A percentile compares a stretch with the other conserved stretches of the same genome.
Conservation (phyloP, 2,888 invertebrate genomes). For the Pseudococcus longispinus region DNA sequence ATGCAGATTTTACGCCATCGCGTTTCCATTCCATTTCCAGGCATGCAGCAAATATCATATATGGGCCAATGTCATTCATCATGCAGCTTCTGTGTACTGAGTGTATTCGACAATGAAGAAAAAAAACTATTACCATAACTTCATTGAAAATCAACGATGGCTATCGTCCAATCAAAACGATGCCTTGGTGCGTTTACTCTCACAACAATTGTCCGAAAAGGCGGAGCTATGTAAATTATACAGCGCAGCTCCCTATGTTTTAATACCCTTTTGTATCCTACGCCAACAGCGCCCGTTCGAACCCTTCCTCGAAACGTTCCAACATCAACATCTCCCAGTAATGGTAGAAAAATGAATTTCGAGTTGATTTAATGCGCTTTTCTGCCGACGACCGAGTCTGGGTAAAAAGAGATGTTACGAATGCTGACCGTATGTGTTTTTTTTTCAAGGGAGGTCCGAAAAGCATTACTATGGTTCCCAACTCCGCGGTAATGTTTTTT, state of each 20-base stretch:
- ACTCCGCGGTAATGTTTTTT: neutral
- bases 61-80: neutral
- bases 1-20: neutral
- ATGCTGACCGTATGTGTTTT: slow-evolving; percentile 4
- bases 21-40: neutral
- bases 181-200: neutral
- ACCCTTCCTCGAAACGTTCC: slow-evolving; percentile 39
- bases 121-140: slow-evolving; percentile 32
- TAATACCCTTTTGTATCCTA: slow-evolving; percentile 26
- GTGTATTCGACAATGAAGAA: neutral
- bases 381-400: neutral
- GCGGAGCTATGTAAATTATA: slow-evolving; percentile 52
- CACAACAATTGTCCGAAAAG: slow-evolving; percentile 48
- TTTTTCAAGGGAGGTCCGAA: neutral
- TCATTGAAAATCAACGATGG: slow-evolving; percentile 3
- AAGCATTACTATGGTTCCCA: neutral
- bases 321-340: neutral
- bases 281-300: neutral
- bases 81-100: neutral
- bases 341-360: slow-evolving; percentile 42
- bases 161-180: slow-evolving; percentile 52
- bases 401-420: slow-evolving; percentile 1
- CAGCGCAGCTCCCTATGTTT: slow-evolving; percentile 42
- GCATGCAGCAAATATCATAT: neutral
- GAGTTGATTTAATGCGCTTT: slow-evolving; percentile 41